These are phyloP conservation scores for Imbricaverruca yamaguchii DNA, from an alignment of 2,888 invertebrate species.

Conservation along the genomic window DNA sequence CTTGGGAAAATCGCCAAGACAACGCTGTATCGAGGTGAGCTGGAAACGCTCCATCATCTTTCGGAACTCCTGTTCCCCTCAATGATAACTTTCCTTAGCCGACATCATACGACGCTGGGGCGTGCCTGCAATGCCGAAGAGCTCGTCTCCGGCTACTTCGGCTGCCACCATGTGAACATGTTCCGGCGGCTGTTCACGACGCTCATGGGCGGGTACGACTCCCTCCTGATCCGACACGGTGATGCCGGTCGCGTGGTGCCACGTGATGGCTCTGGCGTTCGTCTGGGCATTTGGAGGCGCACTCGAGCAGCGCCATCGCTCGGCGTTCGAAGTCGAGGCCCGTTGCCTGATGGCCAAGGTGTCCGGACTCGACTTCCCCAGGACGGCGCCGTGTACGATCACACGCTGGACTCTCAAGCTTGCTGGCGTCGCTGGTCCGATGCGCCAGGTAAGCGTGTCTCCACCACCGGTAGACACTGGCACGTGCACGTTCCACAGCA, in stretches of 20 bases:
- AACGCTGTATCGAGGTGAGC: background rate
- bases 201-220: background rate
- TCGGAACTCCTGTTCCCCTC: background rate
- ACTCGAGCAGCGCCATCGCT: background rate
- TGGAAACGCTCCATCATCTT: background rate
- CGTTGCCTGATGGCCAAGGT: background rate
- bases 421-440: background rate
- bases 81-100: background rate
- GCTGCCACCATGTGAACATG: background rate
- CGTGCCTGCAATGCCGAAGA: background rate
- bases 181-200: slow-evolving; percentile 10
- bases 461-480: background rate
- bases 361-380: background rate
- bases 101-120: background rate
- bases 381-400: background rate
- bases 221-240: background rate
- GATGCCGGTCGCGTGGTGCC: background rate
- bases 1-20: background rate
- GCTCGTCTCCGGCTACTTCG: background rate
- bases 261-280: background rate
- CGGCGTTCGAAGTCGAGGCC: background rate
- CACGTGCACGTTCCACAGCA: slow-evolving; percentile 8
- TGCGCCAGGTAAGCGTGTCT: background rate
- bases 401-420: background rate
- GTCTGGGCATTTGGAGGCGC: slow-evolving; percentile 7